Percentiles rank a stretch among this genome's conserved stretches.
Evolutionary conservation across 2,888 invertebrate species (phyloP).

Genomic region (Masnerella sp.): DNA sequence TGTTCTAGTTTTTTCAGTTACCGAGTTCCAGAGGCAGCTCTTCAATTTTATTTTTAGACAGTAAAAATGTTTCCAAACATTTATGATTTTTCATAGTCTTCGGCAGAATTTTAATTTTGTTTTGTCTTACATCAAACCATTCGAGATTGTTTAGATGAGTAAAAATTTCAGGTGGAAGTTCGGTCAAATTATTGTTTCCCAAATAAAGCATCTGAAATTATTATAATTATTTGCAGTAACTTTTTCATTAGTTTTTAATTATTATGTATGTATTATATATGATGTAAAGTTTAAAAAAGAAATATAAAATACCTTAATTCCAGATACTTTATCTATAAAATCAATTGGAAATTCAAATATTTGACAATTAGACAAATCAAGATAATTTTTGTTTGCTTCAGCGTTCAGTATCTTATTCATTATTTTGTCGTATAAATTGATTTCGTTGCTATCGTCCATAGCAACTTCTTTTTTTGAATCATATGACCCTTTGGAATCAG

Average conservation of each 20-base stretch:
- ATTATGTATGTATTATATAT: background rate
- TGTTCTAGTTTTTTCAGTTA: constrained; percentile 61
- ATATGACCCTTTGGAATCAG: too few relatives aligned
- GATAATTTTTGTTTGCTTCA: background rate
- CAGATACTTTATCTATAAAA: constrained; percentile 4
- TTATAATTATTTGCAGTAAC: background rate
- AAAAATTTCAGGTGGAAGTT: constrained; percentile 82
- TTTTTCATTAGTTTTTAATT: background rate
- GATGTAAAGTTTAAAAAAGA: too few relatives aligned
- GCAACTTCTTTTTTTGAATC: too few relatives aligned
- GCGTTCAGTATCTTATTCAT: background rate
- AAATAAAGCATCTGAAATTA: constrained; percentile 78
- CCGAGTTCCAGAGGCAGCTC: constrained; percentile 82
- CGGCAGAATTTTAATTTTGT: constrained; percentile 80
- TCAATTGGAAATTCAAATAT: constrained; percentile 1
- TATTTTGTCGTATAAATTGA: background rate
- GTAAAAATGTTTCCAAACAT: constrained; percentile 81
- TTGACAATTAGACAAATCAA: constrained; percentile 6
- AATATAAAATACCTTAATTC: constrained; percentile 6
- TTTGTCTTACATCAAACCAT: constrained; percentile 84
- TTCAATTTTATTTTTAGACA: constrained; percentile 82
- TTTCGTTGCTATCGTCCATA: too few relatives aligned
- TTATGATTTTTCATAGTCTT: constrained; percentile 80
- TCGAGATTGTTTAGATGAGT: constrained; percentile 79
- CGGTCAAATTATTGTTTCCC: constrained; percentile 80